Evolutionary conservation across 2,797 vertebrate species (phyloP).

Genomic region (Sparus aurata): DNA sequence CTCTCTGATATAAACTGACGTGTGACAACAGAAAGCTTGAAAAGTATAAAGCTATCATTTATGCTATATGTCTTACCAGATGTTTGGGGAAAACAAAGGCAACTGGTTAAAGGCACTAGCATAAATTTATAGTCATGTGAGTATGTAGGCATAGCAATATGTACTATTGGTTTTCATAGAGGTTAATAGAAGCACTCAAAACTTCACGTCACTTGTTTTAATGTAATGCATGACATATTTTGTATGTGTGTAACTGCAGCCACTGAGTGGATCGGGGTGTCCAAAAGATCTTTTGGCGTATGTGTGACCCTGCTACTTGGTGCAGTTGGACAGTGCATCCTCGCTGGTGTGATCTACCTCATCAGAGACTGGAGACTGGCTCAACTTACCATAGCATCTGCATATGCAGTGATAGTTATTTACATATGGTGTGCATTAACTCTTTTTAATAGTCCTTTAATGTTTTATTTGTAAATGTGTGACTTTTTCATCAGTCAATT

Average conservation of each 20-base stretch:
- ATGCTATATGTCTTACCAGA: no score
- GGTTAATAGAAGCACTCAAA: no score
- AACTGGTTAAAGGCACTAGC: no score
- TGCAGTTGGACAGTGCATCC: slow-evolving; percentile 75
- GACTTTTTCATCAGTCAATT: neutral
- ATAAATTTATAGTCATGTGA: no score
- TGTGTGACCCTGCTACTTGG: slow-evolving; percentile 75
- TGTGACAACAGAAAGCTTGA: no score
- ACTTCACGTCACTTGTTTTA: neutral
- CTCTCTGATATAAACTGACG: no score
- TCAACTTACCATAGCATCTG: slow-evolving; percentile 78
- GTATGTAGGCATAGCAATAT: no score
- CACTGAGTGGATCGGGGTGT: slow-evolving; percentile 88
- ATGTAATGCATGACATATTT: neutral
- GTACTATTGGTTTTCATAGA: no score
- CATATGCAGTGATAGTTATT: slow-evolving; percentile 70
- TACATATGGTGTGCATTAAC: slow-evolving; percentile 80
- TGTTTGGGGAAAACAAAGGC: no score
- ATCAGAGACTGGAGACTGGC: slow-evolving; percentile 87
- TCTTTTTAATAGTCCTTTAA: neutral
- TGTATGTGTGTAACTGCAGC: slow-evolving; percentile 69
- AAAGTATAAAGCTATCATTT: no score
- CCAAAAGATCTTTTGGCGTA: slow-evolving; percentile 80
- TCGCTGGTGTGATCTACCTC: slow-evolving; percentile 83
- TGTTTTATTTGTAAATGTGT: neutral